A percentile compares a stretch with the other conserved stretches of the same genome.
Conservation (phyloP, 1,140 invertebrate genomes). For the Palaemon carinicauda region DNA sequence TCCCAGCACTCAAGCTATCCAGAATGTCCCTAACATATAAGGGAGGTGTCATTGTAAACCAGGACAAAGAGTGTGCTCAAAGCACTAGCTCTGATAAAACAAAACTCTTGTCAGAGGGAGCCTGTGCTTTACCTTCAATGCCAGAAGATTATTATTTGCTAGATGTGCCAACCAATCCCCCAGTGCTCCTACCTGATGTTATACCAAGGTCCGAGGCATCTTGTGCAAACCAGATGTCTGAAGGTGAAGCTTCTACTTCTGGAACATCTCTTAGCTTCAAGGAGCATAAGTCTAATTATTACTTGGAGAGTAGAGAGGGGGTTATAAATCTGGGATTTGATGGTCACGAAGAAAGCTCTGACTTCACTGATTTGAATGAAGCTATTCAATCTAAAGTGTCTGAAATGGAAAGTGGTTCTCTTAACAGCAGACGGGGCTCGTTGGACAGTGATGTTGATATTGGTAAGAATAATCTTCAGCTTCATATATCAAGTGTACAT, state of each 20-base stretch:
- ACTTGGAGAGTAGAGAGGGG: constrained; percentile 37
- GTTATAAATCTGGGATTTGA: constrained; percentile 57
- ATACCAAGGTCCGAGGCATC: constrained; percentile 31
- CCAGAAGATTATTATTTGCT: constrained; percentile 17
- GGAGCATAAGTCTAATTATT: background rate
- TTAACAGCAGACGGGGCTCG: constrained; percentile 19
- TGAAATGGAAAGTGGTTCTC: background rate
- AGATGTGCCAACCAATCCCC: background rate
- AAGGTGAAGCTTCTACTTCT: background rate
- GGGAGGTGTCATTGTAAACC: constrained; percentile 44
- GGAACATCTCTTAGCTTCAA: background rate
- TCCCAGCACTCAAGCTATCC: constrained; percentile 54
- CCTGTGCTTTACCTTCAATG: constrained; percentile 36
- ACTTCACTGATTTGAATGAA: constrained; percentile 37
- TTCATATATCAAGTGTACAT: constrained; percentile 32
- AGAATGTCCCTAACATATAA: constrained; percentile 53
- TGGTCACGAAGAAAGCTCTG: constrained; percentile 57
- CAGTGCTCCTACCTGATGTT: constrained; percentile 37
- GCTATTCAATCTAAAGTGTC: background rate
- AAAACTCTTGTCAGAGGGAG: constrained; percentile 15
- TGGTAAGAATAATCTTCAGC: constrained; percentile 39
- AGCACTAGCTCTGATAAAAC: constrained; percentile 11
- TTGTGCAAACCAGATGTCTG: constrained; percentile 1
- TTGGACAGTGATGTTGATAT: constrained; percentile 33
- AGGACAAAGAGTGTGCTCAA: constrained; percentile 38